These are phyloP conservation scores for Mus minutoides DNA, from an alignment of 2,797 vertebrate genomes.

Conservation along the genomic window DNA sequence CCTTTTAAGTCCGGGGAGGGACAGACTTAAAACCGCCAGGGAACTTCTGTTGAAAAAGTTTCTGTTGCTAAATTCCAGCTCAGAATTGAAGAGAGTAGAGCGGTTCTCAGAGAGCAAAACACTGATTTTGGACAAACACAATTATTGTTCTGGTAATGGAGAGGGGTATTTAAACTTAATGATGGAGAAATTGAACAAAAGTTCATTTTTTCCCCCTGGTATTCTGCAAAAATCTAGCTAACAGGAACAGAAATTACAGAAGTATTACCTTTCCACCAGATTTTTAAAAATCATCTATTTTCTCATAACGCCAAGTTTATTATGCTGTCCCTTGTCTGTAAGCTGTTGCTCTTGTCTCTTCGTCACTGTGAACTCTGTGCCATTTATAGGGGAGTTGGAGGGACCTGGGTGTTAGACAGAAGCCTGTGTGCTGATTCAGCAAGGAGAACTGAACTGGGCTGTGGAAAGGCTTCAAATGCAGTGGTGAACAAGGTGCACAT, in stretches of 20 bases:
- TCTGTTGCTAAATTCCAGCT: conserved; percentile 71
- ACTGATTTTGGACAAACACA: not conserved
- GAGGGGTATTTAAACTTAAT: not conserved
- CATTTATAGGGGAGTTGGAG: not conserved
- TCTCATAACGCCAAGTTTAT: not conserved
- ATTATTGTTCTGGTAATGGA: not conserved
- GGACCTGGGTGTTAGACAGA: not conserved
- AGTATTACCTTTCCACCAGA: not conserved
- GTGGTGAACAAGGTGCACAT: too few relatives aligned
- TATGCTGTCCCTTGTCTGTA: not conserved
- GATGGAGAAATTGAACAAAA: not conserved
- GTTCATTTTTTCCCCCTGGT: not conserved
- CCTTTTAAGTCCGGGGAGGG: not conserved
- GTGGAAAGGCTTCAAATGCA: not conserved
- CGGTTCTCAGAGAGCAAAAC: not conserved
- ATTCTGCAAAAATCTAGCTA: not conserved
- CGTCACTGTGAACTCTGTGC: rapidly evolving
- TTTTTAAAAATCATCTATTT: not conserved
- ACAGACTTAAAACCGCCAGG: conserved; percentile 22
- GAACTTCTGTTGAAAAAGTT: conserved; percentile 79
- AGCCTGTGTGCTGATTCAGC: not conserved
- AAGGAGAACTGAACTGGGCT: not conserved
- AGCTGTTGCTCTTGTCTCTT: not conserved
- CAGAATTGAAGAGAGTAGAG: not conserved
- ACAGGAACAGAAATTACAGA: not conserved